These are phyloP conservation scores for Sepioteuthis lessoniana DNA, from an alignment of 2,888 invertebrate species.

Conservation along the genomic window DNA sequence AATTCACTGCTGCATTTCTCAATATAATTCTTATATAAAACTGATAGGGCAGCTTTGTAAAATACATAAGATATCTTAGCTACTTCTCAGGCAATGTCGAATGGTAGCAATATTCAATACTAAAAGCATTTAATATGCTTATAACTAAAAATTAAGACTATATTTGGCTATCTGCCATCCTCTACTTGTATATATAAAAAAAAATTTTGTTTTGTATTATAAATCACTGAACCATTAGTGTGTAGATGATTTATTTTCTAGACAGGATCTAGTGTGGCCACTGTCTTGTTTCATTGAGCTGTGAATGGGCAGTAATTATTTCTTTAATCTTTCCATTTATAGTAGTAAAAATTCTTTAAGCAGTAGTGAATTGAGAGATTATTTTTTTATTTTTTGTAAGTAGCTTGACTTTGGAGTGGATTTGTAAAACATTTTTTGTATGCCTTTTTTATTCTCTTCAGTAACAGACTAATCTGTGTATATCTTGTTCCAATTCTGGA, in stretches of 20 bases:
- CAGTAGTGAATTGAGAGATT: not conserved
- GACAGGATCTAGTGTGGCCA: not conserved
- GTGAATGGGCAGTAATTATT: not conserved
- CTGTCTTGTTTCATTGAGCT: not conserved
- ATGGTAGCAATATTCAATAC: too few relatives aligned
- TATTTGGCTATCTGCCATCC: not conserved
- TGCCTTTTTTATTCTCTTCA: not conserved
- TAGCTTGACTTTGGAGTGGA: not conserved
- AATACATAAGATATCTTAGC: not conserved
- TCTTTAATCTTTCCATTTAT: not conserved
- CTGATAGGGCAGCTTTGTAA: not conserved
- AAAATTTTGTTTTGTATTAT: too few relatives aligned
- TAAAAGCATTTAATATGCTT: not conserved
- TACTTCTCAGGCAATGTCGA: too few relatives aligned
- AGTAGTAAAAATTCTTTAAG: not conserved
- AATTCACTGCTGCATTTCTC: not conserved
- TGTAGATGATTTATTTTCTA: not conserved
- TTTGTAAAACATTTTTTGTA: not conserved
- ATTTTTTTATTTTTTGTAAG: not conserved
- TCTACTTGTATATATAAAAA: not conserved
- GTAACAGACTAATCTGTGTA: not conserved
- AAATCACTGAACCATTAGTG: too few relatives aligned
- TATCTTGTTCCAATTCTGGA: constrained; percentile 3
- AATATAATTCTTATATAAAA: not conserved
- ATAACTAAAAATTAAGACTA: not conserved